Percentiles rank a stretch among this genome's conserved stretches.
These are phyloP conservation scores for Phenganax stokvisi DNA, from an alignment of 92 coral and sea anemone genomes.

Conservation along the genomic window DNA sequence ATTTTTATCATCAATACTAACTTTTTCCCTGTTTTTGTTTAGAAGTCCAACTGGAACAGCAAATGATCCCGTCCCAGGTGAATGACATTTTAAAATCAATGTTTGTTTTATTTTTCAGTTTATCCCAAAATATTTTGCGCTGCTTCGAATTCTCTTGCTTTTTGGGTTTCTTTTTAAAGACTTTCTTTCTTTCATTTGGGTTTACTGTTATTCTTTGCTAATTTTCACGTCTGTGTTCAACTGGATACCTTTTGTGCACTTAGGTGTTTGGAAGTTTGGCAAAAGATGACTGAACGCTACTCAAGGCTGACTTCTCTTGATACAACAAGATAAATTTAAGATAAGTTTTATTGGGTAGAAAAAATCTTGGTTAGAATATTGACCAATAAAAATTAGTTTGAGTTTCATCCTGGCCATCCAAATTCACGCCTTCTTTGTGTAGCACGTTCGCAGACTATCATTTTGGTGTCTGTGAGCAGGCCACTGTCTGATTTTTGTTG, in stretches of 20 bases:
- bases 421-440: no score
- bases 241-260: neutral
- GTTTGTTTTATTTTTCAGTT: neutral
- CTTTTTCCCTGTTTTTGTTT: slow-evolving; percentile 12
- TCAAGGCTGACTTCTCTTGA: neutral
- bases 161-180: neutral
- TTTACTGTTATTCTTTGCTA: no score
- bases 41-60: slow-evolving; percentile 89
- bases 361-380: no score
- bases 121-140: no score
- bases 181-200: neutral
- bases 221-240: neutral
- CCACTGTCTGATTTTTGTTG: neutral
- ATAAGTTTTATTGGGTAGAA: no score
- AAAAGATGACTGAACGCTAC: slow-evolving; percentile 42
- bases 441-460: no score
- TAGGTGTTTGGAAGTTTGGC: slow-evolving; percentile 72
- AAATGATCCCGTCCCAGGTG: slow-evolving; percentile 80
- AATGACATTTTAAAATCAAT: neutral
- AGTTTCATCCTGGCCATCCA: no score
- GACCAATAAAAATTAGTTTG: no score
- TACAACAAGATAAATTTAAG: neutral
- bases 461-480: no score
- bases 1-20: neutral
- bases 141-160: neutral